These are phyloP conservation scores for Drosophila sp. DNA, from an alignment of 1,140 invertebrate genomes.

Conservation along the genomic window DNA sequence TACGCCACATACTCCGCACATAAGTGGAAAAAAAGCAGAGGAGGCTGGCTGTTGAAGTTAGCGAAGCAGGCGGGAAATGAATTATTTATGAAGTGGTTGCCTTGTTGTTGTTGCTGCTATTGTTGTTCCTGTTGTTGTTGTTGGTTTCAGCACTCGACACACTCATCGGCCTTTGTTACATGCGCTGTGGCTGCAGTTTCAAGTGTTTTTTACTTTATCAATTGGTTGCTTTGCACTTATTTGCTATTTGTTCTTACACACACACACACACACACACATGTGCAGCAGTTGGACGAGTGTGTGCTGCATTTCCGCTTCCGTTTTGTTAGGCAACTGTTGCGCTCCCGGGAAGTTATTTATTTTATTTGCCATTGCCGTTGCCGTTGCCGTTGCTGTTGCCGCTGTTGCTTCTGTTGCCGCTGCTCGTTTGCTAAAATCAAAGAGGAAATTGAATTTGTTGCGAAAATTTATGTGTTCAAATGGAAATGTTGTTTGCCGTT, in stretches of 20 bases:
- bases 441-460: constrained; percentile 83
- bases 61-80: constrained; percentile 81
- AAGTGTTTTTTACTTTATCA: constrained; percentile 83
- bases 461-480: constrained; percentile 79
- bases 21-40: constrained; percentile 26
- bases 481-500: constrained; percentile 80
- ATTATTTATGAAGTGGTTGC: constrained; percentile 84
- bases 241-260: constrained; percentile 79
- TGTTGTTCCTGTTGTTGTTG: constrained; percentile 39
- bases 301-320: constrained; percentile 76
- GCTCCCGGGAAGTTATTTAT: constrained; percentile 79
- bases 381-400: constrained; percentile 8
- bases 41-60: constrained; percentile 70
- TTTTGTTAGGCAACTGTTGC: constrained; percentile 82
- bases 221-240: constrained; percentile 83
- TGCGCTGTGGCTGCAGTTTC: constrained; percentile 64
- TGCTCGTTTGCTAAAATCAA: constrained; percentile 80
- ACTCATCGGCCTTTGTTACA: constrained; percentile 73
- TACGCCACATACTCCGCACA: constrained; percentile 50
- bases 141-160: constrained; percentile 62
- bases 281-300: constrained; percentile 27
- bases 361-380: constrained; percentile 72
- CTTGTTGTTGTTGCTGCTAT: constrained; percentile 37
- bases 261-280: constrained; percentile 12
- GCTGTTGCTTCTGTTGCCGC: constrained; percentile 36